Evolutionary conservation across 2,113 vertebrate genomes (phyloP).

Genomic region (Oreochromis niloticus): DNA sequence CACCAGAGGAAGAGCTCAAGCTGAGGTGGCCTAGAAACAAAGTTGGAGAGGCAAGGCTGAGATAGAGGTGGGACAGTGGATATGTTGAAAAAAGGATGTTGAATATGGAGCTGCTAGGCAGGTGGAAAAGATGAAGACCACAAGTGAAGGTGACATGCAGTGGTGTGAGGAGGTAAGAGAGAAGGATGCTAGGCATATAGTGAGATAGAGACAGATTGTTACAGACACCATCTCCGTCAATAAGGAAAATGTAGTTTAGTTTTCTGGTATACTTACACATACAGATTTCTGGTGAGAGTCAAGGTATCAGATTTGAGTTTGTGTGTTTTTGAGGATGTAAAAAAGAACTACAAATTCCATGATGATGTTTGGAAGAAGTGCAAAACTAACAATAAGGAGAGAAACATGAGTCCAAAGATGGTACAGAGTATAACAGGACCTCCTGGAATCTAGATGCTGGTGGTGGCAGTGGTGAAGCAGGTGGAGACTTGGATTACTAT

Average conservation of each 20-base stretch:
- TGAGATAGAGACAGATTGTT: neutral
- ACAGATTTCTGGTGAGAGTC: neutral
- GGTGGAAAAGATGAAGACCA: neutral
- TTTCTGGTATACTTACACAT: neutral
- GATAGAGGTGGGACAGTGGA: neutral
- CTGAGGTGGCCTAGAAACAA: neutral
- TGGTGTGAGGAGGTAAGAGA: neutral
- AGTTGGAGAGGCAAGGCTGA: neutral
- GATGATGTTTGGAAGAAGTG: neutral
- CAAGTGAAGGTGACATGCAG: neutral
- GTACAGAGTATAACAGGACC: neutral
- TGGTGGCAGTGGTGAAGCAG: neutral
- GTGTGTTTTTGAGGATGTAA: neutral
- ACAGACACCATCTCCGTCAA: neutral
- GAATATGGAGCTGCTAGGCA: neutral
- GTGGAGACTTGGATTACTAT: neutral
- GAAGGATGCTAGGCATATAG: neutral
- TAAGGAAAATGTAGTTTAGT: neutral
- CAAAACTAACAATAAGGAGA: neutral
- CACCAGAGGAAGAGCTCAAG: accelerated
- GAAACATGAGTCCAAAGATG: neutral
- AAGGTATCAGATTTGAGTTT: neutral
- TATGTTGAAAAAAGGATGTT: neutral
- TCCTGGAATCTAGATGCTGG: neutral
- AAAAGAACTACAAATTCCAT: neutral